Evolutionary conservation across 2,888 invertebrate genomes (phyloP).

Genomic region (Pecten maximus): DNA sequence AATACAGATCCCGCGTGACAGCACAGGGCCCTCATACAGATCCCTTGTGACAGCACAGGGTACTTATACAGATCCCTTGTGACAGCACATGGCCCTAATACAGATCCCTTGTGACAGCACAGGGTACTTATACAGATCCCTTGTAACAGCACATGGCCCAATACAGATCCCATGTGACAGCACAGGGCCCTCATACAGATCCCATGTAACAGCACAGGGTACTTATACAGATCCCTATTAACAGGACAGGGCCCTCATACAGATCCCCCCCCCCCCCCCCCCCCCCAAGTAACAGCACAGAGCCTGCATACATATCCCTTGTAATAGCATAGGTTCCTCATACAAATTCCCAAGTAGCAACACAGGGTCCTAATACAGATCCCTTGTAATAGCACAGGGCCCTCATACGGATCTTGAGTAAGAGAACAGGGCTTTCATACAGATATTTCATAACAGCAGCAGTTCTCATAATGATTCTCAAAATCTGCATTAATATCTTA

Average conservation of each 20-base stretch:
- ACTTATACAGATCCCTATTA: background rate
- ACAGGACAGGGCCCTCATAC: too few species aligned
- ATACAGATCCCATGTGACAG: background rate
- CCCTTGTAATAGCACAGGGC: background rate
- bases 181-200: background rate
- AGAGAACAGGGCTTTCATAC: background rate
- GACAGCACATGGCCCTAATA: background rate
- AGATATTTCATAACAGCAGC: background rate
- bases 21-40: background rate
- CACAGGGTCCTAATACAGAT: background rate
- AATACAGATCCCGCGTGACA: background rate
- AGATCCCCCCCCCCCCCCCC: too few species aligned
- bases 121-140: background rate
- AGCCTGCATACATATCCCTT: background rate
- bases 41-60: background rate
- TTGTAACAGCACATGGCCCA: background rate
- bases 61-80: background rate
- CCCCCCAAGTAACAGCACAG: too few species aligned
- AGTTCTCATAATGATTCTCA: too few species aligned
- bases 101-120: background rate
- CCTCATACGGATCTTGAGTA: background rate
- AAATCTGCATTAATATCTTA: too few species aligned
- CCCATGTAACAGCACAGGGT: background rate
- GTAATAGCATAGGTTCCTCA: background rate
- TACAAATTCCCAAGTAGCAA: too few species aligned